These are phyloP conservation scores for Metopolophium dirhodum DNA, from an alignment of 1,140 invertebrate species.

Conservation along the genomic window DNA sequence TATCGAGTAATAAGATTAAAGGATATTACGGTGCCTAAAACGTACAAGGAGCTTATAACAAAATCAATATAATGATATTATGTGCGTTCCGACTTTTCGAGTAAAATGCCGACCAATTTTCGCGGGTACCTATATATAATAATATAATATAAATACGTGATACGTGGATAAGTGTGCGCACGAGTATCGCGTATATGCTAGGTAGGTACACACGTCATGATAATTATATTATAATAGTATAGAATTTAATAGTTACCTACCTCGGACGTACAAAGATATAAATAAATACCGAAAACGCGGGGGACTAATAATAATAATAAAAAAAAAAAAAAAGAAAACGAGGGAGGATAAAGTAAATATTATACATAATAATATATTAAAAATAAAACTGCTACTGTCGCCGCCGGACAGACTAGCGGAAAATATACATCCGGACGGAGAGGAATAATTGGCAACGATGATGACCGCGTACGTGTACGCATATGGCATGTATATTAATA, in stretches of 20 bases:
- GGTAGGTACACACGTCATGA: background rate
- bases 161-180: background rate
- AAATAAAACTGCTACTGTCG: slow-evolving; percentile 5
- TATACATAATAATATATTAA: background rate
- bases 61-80: slow-evolving; percentile 18
- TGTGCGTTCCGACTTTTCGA: background rate
- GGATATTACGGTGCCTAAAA: background rate
- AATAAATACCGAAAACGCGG: background rate
- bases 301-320: background rate
- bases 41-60: background rate
- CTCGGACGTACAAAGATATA: background rate
- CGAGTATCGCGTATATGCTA: background rate
- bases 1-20: slow-evolving; percentile 18
- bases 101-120: background rate
- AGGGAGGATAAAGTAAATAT: background rate
- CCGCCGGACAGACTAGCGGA: background rate
- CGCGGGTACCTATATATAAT: background rate
- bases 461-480: background rate
- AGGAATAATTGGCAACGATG: background rate
- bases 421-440: background rate
- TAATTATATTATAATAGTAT: background rate
- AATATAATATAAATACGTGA: background rate
- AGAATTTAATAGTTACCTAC: background rate
- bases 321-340: background rate
- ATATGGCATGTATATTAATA: background rate